Percentiles rank a stretch among this genome's conserved stretches.
Conservation (phyloP, 2,888 invertebrate species). For the Callinectes sapidus region DNA sequence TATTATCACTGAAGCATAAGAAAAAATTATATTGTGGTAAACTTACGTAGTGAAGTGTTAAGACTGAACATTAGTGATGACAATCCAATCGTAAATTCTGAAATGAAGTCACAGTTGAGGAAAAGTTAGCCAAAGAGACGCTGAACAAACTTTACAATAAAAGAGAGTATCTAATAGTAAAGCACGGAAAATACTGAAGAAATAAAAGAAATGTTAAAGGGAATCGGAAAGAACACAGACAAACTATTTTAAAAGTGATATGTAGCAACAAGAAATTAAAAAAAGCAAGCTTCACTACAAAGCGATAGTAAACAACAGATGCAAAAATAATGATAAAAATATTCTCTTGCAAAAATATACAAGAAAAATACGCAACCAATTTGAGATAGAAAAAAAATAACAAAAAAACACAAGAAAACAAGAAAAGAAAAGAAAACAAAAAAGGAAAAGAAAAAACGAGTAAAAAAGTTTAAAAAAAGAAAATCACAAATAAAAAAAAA, state of each 20-base stretch:
- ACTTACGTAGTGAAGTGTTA: too few species aligned
- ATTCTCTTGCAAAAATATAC: too few species aligned
- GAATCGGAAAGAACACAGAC: background rate
- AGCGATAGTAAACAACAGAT: background rate
- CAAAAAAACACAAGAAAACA: too few species aligned
- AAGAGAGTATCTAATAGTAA: background rate
- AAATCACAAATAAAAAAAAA: background rate
- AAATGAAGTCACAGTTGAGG: background rate
- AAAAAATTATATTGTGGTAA: too few species aligned
- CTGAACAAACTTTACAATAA: background rate
- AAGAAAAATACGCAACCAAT: too few species aligned
- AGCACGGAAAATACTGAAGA: background rate
- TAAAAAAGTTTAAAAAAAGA: too few species aligned
- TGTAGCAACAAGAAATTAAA: background rate
- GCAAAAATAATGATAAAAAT: background rate
- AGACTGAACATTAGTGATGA: too few species aligned
- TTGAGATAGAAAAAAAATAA: too few species aligned
- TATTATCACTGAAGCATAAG: too few species aligned
- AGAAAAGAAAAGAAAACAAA: too few species aligned
- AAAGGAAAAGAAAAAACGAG: too few species aligned
- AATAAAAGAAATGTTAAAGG: background rate
- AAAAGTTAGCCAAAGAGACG: background rate
- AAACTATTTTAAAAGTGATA: background rate
- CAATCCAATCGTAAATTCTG: background rate
- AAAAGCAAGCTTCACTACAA: background rate